Conservation (phyloP, 64 coral and sea anemone species). For the Acropora tenuis region DNA sequence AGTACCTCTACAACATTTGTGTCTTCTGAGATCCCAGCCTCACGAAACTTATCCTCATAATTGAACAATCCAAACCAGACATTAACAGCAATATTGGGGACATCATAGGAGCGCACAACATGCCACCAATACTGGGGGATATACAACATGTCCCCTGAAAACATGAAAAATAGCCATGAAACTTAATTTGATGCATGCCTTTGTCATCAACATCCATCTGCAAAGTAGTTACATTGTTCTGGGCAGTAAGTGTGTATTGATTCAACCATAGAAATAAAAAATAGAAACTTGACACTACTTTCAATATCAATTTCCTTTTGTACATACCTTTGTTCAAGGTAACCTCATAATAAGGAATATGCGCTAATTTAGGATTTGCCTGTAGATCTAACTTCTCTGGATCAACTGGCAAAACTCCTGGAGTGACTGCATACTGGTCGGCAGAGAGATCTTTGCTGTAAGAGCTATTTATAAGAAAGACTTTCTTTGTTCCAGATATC, state of each 20-base stretch:
- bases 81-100: conserved; percentile 92
- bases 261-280: no score
- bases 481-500: conserved; percentile 77
- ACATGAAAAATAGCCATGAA: not conserved
- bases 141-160: conserved; percentile 94
- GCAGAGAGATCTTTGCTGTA: conserved; percentile 85
- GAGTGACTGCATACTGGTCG: conserved; percentile 69
- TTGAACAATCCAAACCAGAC: conserved; percentile 95
- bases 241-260: no score
- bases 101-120: conserved; percentile 67
- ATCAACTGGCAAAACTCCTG: conserved; percentile 83
- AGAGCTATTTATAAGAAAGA: conserved; percentile 76
- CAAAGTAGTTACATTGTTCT: not conserved
- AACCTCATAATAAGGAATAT: conserved; percentile 82
- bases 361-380: conserved; percentile 68
- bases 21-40: conserved; percentile 87
- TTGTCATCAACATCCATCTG: not conserved
- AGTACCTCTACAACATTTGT: conserved; percentile 80
- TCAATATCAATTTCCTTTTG: not conserved
- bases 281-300: no score
- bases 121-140: conserved; percentile 99
- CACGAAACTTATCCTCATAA: conserved; percentile 74
- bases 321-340: conserved; percentile 70
- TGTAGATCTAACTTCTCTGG: conserved; percentile 77
- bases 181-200: not conserved